Conservation (phyloP, 2,797 vertebrate genomes). For the Orestias chungarensis region DNA sequence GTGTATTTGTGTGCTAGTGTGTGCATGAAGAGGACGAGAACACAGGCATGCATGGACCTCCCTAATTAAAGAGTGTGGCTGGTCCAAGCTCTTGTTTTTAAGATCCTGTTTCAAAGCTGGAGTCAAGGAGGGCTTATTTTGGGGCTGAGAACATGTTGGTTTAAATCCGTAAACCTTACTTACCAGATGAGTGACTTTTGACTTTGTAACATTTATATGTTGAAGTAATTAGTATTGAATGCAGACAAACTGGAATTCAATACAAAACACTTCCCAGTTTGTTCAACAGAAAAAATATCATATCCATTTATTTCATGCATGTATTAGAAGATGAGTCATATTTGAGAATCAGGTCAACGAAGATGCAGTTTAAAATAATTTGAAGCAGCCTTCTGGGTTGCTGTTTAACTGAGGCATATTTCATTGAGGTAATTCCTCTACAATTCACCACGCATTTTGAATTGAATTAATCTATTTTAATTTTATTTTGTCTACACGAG, state of each 20-base stretch:
- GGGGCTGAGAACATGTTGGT: constrained; percentile 66
- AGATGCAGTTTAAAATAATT: constrained; percentile 47
- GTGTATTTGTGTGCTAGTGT: constrained; percentile 28
- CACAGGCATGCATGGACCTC: constrained; percentile 71
- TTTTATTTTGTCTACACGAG: constrained; percentile 19
- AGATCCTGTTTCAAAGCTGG: constrained; percentile 76
- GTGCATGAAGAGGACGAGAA: constrained; percentile 30
- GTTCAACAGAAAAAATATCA: constrained; percentile 21
- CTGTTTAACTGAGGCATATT: constrained; percentile 12
- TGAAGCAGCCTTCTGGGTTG: constrained; percentile 27
- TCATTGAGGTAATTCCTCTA: constrained; percentile 2
- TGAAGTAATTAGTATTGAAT: constrained; percentile 12
- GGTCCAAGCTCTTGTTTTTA: constrained; percentile 75
- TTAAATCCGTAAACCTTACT: constrained; percentile 60
- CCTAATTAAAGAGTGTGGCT: constrained; percentile 76
- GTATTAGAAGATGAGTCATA: constrained; percentile 41
- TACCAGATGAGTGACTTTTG: constrained; percentile 39
- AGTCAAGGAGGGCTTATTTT: constrained; percentile 74
- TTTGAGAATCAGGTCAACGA: constrained; percentile 68
- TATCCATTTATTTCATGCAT: constrained; percentile 40
- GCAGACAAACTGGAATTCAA: background rate
- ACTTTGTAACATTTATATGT: constrained; percentile 35
- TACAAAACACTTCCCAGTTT: constrained; percentile 49
- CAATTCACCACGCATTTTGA: background rate
- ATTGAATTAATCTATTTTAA: no score